A percentile compares a stretch with the other conserved stretches of the same genome.
phyloP scores from a whole-genome alignment of 2,797 vertebrate species.

The Buphagus erythrorhynchus region DNA sequence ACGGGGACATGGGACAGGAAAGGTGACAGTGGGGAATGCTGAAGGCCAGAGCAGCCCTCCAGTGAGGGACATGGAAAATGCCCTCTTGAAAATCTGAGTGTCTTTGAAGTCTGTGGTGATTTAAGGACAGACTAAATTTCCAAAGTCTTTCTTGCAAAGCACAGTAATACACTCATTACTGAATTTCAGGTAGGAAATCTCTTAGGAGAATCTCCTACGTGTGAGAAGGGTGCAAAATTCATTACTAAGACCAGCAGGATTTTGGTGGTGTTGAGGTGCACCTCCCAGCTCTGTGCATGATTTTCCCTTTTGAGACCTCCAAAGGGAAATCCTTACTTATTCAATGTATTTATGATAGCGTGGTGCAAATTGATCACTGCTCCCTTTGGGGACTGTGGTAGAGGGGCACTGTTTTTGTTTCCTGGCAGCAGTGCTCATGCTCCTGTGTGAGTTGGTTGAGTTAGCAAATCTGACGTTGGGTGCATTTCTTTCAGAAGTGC shows the following conservation, averaged over 20 bases:
- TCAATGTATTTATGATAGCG: background rate
- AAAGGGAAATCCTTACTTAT: background rate
- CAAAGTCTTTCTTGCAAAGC: background rate
- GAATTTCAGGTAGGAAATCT: background rate
- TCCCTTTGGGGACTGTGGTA: background rate
- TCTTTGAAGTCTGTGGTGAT: background rate
- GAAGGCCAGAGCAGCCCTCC: background rate
- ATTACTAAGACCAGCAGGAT: background rate
- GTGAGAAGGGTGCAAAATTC: background rate
- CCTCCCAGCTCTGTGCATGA: background rate
- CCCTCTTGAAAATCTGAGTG: background rate
- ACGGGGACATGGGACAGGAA: background rate
- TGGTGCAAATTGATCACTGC: background rate
- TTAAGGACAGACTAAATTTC: background rate
- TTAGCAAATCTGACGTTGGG: background rate
- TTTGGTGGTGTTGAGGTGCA: background rate
- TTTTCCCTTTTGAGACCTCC: background rate
- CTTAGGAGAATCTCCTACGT: background rate
- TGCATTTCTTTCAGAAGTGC: conserved; percentile 48
- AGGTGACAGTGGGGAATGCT: background rate
- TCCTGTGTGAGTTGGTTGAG: background rate
- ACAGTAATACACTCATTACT: background rate
- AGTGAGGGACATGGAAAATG: background rate
- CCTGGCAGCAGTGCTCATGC: background rate
- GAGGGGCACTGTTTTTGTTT: background rate